Evolutionary conservation across 2,888 invertebrate species (phyloP).

Genomic region (Mesorhabditis sp.): DNA sequence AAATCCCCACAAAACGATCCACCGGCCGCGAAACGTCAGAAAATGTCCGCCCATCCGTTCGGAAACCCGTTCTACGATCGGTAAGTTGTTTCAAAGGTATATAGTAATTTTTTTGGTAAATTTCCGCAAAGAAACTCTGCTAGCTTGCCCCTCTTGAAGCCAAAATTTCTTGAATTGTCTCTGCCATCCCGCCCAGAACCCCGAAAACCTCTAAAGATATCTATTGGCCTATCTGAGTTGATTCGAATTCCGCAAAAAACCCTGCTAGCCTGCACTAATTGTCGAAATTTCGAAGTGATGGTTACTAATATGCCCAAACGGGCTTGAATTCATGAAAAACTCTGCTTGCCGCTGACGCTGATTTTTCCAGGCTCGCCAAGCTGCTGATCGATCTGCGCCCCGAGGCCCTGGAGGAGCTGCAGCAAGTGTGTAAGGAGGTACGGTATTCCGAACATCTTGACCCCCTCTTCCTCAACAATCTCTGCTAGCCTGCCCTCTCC

Average conservation of each 20-base stretch:
- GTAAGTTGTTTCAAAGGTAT: neutral
- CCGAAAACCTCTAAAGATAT: too few species aligned
- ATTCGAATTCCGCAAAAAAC: too few species aligned
- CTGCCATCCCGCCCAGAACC: too few species aligned
- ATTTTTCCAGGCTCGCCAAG: constrained; percentile 5
- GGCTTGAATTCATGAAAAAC: too few species aligned
- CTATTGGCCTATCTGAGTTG: too few species aligned
- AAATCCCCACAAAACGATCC: constrained; percentile 3
- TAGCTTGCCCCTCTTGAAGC: neutral
- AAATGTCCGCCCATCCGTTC: neutral
- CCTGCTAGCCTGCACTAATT: too few species aligned
- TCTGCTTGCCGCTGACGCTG: too few species aligned
- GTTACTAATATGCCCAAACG: too few species aligned
- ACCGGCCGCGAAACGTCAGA: neutral
- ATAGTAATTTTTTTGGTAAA: neutral
- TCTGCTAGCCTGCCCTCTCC: too few species aligned
- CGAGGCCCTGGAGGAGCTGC: neutral
- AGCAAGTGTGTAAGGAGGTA: neutral
- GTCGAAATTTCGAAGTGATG: too few species aligned
- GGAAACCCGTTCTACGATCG: neutral
- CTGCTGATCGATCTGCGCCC: neutral
- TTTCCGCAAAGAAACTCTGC: neutral
- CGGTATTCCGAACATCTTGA: too few species aligned
- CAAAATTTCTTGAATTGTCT: constrained; percentile 1
- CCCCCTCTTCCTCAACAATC: neutral